phyloP scores from a whole-genome alignment of 2,113 vertebrate species.

The Cariama cristata region DNA sequence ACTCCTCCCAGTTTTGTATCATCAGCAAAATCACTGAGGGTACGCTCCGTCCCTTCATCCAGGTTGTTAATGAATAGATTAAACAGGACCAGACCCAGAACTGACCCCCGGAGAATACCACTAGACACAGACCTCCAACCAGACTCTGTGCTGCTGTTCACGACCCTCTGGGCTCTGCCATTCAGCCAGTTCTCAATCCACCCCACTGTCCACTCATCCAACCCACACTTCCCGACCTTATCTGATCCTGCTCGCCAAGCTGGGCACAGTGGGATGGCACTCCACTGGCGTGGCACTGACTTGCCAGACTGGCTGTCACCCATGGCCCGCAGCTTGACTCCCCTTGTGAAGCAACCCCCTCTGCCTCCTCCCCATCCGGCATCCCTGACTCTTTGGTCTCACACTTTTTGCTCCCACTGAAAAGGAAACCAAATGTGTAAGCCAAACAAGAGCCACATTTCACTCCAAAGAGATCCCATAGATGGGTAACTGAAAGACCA shows the following conservation, averaged over 20 bases:
- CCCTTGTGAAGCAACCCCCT: fast-evolving
- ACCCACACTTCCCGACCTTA: too few species aligned
- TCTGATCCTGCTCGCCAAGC: fast-evolving
- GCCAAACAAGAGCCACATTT: background rate
- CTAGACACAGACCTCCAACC: too few species aligned
- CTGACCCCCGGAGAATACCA: too few species aligned
- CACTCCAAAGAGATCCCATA: background rate
- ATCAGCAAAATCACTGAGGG: too few species aligned
- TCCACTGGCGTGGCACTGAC: background rate
- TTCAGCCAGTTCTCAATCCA: too few species aligned
- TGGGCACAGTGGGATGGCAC: fast-evolving
- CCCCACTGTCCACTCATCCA: too few species aligned
- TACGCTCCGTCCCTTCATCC: too few species aligned
- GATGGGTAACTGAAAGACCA: background rate
- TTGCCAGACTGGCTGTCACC: background rate
- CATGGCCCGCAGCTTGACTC: fast-evolving
- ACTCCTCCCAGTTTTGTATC: too few species aligned
- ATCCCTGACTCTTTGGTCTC: background rate
- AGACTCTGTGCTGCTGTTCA: too few species aligned
- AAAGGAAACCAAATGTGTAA: background rate
- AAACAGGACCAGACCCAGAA: too few species aligned
- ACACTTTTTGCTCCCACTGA: background rate
- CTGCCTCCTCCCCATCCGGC: background rate
- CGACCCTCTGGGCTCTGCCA: too few species aligned
- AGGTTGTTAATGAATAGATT: too few species aligned